These are phyloP conservation scores for Bryconaethiops microstoma DNA, from an alignment of 2,797 vertebrate species.

Conservation along the genomic window DNA sequence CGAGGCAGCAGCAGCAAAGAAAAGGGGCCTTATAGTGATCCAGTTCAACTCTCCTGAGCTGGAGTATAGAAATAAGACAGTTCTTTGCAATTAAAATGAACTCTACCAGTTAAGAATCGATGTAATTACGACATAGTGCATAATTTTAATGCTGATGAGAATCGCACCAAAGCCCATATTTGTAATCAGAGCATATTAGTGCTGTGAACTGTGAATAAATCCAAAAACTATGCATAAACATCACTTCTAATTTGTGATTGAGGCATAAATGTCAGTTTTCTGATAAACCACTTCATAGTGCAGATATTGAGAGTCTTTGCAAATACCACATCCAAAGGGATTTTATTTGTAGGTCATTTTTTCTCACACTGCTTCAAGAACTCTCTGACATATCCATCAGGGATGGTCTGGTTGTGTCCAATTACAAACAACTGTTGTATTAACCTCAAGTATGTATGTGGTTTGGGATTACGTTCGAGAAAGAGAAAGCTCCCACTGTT, in stretches of 20 bases:
- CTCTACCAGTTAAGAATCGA: not conserved
- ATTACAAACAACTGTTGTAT: not conserved
- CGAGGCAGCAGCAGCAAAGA: constrained; percentile 26
- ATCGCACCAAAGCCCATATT: not conserved
- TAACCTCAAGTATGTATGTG: not conserved
- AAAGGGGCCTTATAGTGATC: not conserved
- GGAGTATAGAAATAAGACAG: not conserved
- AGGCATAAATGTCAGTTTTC: constrained; percentile 11
- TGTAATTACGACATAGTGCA: not conserved
- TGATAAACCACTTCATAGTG: not conserved
- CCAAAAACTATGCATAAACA: not conserved
- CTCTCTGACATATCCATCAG: not conserved
- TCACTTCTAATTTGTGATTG: not conserved
- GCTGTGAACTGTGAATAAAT: constrained; percentile 5
- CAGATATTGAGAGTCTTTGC: not conserved
- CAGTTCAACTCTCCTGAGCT: constrained; percentile 9
- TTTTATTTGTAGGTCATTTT: not conserved
- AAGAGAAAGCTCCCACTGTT: no score
- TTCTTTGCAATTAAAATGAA: not conserved
- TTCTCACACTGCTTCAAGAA: not conserved
- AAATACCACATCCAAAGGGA: not conserved
- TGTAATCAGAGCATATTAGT: not conserved
- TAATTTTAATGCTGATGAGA: constrained; percentile 14
- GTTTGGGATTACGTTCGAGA: not conserved
- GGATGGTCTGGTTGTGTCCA: not conserved